Base-by-base conservation (phyloP, 2,113 vertebrate species). In the Hyaena hyaena region DNA sequence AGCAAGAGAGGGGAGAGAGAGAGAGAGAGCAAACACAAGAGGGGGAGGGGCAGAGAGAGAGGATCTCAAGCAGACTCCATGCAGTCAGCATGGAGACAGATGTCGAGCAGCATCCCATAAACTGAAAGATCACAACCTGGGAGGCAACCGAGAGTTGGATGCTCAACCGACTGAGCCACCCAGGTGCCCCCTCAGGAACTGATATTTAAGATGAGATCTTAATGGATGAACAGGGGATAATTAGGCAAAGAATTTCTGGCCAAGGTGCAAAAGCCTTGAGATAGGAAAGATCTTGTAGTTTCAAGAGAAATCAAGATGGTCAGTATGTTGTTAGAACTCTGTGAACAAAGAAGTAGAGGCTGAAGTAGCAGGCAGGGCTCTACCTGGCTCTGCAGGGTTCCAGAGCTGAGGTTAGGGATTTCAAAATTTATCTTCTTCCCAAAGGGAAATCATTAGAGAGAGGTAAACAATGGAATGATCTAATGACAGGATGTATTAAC, bases 291-390 rank as follows among this genome's bases (percentile, higher is more conserved):
- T 63, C 10, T 28, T 93, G 19, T 14, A 83, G 53, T 87, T 92
- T 95, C 53, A 82, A 87, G 61, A 95, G 68, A 92, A 50, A 85
- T 88, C 77, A 77, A 84, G 58, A 84, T 55, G 43, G 28, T 17
- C 4, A 45, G 17, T 21, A 61, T 26, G 33, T 63, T 92, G 31
- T 65, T 90, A 79, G 61, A 55, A 94, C 48, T 66, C 66, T 39
- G 45, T 71, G 86, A 97, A 11, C 66, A 66, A 88, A 90, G 81
- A 71, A 92, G n/a, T 43, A 48, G 17, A 45, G 48, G 26, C 50
- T 65, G 26, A 26, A 81, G 28, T 83, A 68, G n/a, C 6, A 68
- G 53, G 31, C n/a, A 77, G 21, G 21, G 26, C 53, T 55, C 53
- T 55, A 9, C 24, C n/a, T 45, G 39, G 12, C 17, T 90, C 17